phyloP scores from a whole-genome alignment of 1,140 invertebrate species.

The Choristoneura fumiferana region DNA sequence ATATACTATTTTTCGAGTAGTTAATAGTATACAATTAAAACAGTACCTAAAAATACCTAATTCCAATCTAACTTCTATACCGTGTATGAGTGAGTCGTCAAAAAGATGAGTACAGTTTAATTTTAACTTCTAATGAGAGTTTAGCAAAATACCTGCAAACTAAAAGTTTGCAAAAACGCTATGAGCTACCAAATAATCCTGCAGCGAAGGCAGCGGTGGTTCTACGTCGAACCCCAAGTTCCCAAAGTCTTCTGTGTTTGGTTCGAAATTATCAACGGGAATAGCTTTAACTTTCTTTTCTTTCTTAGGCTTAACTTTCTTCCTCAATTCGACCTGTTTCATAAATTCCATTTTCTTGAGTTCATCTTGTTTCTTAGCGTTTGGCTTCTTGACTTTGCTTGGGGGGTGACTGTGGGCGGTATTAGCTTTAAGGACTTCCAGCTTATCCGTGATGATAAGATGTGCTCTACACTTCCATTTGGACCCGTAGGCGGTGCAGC shows the following conservation, averaged over 20 bases:
- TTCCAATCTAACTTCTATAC: too few relatives aligned
- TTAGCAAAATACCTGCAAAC: background rate
- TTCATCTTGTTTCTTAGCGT: slow-evolving; percentile 21
- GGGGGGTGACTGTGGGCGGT: slow-evolving; percentile 61
- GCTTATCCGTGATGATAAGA: slow-evolving; percentile 64
- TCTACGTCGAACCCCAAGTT: background rate
- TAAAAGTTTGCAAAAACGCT: slow-evolving; percentile 59
- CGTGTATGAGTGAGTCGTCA: too few relatives aligned
- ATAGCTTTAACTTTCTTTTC: slow-evolving; percentile 3
- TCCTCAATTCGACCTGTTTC: slow-evolving; percentile 5
- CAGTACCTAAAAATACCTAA: too few relatives aligned
- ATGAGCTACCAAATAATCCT: slow-evolving; percentile 65
- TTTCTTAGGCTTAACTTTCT: slow-evolving; percentile 5
- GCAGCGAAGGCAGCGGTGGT: slow-evolving; percentile 40
- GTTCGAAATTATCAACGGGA: background rate
- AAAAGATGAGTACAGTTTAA: too few relatives aligned
- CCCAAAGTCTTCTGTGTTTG: background rate
- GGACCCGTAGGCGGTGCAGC: slow-evolving; percentile 67
- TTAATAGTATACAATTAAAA: too few relatives aligned
- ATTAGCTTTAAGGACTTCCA: slow-evolving; percentile 66
- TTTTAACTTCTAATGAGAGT: too few relatives aligned
- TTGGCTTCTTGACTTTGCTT: slow-evolving; percentile 40
- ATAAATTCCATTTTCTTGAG: background rate
- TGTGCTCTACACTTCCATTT: slow-evolving; percentile 72
- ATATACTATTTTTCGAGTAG: too few relatives aligned